Evolutionary conservation across 2,797 vertebrate species (phyloP).

Genomic region (Syndactyla subalaris): DNA sequence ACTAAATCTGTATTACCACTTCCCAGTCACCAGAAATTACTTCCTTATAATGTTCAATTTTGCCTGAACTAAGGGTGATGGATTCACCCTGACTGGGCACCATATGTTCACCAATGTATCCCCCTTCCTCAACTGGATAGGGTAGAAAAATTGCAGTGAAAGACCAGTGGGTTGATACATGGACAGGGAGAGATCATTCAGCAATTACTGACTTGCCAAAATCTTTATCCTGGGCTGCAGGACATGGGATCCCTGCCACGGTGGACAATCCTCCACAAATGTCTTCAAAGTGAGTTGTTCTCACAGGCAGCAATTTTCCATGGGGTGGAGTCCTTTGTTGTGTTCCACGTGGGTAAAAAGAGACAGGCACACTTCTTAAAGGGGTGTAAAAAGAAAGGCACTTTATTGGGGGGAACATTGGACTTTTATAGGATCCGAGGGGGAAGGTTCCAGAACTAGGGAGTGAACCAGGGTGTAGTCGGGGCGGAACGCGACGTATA

Average conservation of each 20-base stretch:
- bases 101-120: not conserved
- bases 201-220: not conserved
- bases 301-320: not conserved
- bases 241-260: accelerated
- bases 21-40: not conserved
- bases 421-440: too few species aligned
- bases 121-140: not conserved
- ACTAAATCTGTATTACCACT: not conserved
- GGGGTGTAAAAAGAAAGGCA: too few species aligned
- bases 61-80: not conserved
- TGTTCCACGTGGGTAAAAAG: too few species aligned
- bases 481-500: too few species aligned
- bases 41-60: not conserved
- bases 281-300: not conserved
- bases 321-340: not conserved
- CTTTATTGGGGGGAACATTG: too few species aligned
- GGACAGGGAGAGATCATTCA: not conserved
- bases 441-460: too few species aligned
- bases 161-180: not conserved
- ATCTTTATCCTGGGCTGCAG: not conserved
- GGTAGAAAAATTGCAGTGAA: not conserved
- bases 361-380: too few species aligned
- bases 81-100: not conserved
- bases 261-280: not conserved
- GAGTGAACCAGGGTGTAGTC: too few species aligned